Percentiles rank a stretch among this genome's conserved stretches.
phyloP scores from a whole-genome alignment of 2,888 invertebrate genomes.

The Punctoribates punctum region DNA sequence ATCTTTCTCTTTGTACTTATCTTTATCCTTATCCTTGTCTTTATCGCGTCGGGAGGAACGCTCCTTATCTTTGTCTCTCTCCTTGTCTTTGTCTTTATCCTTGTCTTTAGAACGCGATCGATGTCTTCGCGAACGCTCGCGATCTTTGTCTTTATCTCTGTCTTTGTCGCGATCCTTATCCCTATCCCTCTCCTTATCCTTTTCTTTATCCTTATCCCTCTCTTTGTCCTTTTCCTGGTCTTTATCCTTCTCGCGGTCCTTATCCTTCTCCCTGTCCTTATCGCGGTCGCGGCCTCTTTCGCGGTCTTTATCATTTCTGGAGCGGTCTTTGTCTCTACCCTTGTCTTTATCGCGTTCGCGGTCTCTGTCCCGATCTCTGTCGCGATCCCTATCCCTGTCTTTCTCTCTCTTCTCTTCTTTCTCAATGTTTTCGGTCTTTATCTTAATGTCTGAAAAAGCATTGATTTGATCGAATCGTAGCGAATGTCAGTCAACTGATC shows the following conservation, averaged over 20 bases:
- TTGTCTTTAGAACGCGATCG: neutral
- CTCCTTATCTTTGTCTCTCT: neutral
- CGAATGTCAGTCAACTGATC: neutral
- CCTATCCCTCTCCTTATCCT: neutral
- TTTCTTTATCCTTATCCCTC: neutral
- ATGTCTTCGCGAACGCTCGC: no score
- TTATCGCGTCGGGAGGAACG: neutral
- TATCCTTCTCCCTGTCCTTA: neutral
- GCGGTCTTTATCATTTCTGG: neutral
- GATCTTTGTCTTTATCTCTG: neutral
- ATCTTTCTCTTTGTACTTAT: neutral
- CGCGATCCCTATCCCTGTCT: neutral
- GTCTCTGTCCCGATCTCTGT: neutral
- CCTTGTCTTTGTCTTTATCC: constrained; percentile 3
- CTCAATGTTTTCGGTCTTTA: neutral
- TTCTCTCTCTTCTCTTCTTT: neutral
- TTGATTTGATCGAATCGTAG: no score
- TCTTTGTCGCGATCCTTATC: neutral
- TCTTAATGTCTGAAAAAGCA: neutral
- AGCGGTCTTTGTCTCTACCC: neutral
- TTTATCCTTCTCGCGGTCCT: neutral
- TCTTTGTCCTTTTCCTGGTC: neutral
- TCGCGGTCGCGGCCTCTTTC: neutral
- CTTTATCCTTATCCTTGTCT: neutral
- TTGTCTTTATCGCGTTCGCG: neutral